Conservation (phyloP, 2,888 invertebrate species). For the Incurvaria masculella region DNA sequence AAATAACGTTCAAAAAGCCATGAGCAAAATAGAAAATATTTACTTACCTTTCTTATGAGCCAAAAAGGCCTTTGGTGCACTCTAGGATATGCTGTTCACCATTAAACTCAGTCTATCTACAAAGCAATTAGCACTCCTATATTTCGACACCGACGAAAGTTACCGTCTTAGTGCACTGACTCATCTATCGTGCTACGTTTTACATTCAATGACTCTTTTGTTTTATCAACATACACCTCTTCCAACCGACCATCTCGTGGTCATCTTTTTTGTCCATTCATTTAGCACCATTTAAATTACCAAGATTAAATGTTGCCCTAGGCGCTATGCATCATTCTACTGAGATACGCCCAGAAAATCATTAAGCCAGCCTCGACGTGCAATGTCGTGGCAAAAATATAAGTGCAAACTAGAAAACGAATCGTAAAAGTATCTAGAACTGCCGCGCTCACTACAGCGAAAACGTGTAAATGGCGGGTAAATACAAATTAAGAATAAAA, state of each 20-base stretch:
- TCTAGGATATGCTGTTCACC: neutral
- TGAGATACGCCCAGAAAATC: neutral
- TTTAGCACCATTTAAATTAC: too few relatives aligned
- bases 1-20: too few relatives aligned
- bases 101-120: neutral
- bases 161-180: neutral
- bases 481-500: conserved; percentile 10
- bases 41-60: too few relatives aligned
- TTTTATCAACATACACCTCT: too few relatives aligned
- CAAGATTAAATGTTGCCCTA: too few relatives aligned
- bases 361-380: neutral
- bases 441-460: neutral
- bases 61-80: neutral
- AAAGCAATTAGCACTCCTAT: neutral
- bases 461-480: neutral
- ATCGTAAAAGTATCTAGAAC: too few relatives aligned
- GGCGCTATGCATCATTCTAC: too few relatives aligned
- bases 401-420: neutral
- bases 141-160: neutral
- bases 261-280: too few relatives aligned
- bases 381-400: too few relatives aligned
- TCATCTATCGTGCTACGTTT: neutral
- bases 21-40: too few relatives aligned
- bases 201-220: too few relatives aligned
- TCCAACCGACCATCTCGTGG: too few relatives aligned